phyloP scores from a whole-genome alignment of 2,797 vertebrate species.

The Oryzias dopingdopingensis region DNA sequence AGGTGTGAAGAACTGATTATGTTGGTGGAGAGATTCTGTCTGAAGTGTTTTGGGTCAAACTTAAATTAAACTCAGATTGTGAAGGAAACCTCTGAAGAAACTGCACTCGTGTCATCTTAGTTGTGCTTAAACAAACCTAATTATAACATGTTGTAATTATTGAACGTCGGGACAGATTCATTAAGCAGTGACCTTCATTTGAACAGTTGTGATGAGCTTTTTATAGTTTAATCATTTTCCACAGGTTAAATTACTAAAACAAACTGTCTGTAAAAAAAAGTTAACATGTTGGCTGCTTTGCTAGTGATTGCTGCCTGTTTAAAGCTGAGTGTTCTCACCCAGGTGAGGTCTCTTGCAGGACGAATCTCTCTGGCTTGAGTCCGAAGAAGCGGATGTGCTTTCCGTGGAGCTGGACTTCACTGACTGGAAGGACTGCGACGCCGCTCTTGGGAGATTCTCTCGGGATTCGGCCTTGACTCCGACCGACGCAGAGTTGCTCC shows the following conservation, averaged over 20 bases:
- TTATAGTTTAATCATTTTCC: no score
- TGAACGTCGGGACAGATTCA: conserved; percentile 27
- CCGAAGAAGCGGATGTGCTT: conserved; percentile 71
- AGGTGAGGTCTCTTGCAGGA: conserved; percentile 58
- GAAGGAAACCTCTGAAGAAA: conserved; percentile 24
- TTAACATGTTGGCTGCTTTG: no score
- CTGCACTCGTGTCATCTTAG: conserved; percentile 17
- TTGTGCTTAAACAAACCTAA: conserved; percentile 23
- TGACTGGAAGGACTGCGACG: conserved; percentile 58
- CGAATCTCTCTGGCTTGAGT: conserved; percentile 60
- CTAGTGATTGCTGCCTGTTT: not conserved
- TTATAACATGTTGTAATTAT: conserved; percentile 40
- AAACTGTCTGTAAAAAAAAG: no score
- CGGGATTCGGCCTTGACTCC: conserved; percentile 48
- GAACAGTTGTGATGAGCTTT: conserved; percentile 6
- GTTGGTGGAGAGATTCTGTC: not conserved
- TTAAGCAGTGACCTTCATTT: conserved; percentile 58
- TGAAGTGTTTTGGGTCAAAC: conserved; percentile 7
- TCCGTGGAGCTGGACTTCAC: conserved; percentile 75
- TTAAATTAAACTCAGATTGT: conserved; percentile 23
- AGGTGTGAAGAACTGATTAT: conserved; percentile 17
- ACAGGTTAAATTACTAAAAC: no score
- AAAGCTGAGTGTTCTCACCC: conserved; percentile 42
- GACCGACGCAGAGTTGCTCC: conserved; percentile 74
- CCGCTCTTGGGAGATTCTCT: conserved; percentile 41